Evolutionary conservation across 2,888 invertebrate species (phyloP), one percentile per base, ranked within the genome.

Genomic region (Drosophila gaucha): DNA sequence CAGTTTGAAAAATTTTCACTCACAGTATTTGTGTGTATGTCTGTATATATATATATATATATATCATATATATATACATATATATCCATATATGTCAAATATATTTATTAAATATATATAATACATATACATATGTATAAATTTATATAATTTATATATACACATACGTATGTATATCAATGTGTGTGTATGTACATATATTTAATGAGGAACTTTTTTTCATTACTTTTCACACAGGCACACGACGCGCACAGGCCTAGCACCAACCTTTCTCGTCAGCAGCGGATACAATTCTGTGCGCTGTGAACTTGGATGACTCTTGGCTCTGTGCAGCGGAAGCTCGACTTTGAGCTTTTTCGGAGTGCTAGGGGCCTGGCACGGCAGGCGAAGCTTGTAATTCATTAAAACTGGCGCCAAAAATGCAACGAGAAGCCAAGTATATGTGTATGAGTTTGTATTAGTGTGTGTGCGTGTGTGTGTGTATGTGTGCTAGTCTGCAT

Each of bases 271-370:
- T 89, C 89, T 89, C 88, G 90, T 90, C 90, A 87, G 89, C 89
- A 90, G 91, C 91, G 90, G 86, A 90, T 90, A 90, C 90, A 90
- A 86, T 89, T 91, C 91, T 91, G 90, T 88, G 82, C 73, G 68
- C 47, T 71, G 51, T 41, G 50, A 66, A 63, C 67, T 63, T 65
- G 54, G 41, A 51, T 36, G 58, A 46, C 52, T 75, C 58, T 60
- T 57, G 44, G 50, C 49, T 63, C 67, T 57, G 64, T 41, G 49
- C 73, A 68, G 72, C 50, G 43, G 38, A 86, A 86, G 88, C 80
- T 86, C 51, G 46, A 36, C 44, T 47, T 44, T 30, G 62, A 87
- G 72, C 87, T 88, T 88, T 87, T 83, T 84, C 85, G 85, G 89
- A 85, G 64, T 84, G 52, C 59, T 75, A 56, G 71, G 77, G 77